Percentiles rank a stretch among this genome's conserved stretches.
phyloP scores from a whole-genome alignment of 2,888 invertebrate genomes.

The Calameuta pallipes region DNA sequence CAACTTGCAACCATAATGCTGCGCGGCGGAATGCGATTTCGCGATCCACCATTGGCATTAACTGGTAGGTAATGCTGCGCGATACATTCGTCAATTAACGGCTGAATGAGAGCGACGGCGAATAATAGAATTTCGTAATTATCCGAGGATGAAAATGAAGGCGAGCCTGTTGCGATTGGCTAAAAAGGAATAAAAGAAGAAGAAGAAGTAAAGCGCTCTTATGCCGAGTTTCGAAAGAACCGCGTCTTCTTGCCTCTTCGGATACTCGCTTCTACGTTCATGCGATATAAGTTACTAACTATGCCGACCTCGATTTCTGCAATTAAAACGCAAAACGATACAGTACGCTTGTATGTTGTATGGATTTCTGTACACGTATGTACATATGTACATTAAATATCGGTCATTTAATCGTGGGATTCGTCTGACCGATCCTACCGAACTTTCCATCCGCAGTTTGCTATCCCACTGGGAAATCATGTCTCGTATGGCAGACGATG shows the following conservation, averaged over 20 bases:
- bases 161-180: neutral
- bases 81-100: neutral
- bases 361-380: neutral
- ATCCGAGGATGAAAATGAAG: neutral
- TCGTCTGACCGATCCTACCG: neutral
- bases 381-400: neutral
- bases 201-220: neutral
- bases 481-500: neutral
- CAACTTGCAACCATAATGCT: neutral
- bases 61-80: neutral
- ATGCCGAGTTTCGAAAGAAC: neutral
- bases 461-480: neutral
- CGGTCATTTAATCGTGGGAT: neutral
- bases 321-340: constrained; percentile 26
- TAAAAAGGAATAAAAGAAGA: neutral
- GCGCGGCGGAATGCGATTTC: neutral
- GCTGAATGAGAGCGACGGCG: neutral
- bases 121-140: neutral
- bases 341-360: neutral
- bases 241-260: neutral
- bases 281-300: neutral
- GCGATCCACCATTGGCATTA: neutral
- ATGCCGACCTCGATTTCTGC: constrained; percentile 20
- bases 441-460: neutral
- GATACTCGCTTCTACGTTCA: neutral